phyloP scores from a whole-genome alignment of 2,113 vertebrate species.

The Tinamus guttatus region DNA sequence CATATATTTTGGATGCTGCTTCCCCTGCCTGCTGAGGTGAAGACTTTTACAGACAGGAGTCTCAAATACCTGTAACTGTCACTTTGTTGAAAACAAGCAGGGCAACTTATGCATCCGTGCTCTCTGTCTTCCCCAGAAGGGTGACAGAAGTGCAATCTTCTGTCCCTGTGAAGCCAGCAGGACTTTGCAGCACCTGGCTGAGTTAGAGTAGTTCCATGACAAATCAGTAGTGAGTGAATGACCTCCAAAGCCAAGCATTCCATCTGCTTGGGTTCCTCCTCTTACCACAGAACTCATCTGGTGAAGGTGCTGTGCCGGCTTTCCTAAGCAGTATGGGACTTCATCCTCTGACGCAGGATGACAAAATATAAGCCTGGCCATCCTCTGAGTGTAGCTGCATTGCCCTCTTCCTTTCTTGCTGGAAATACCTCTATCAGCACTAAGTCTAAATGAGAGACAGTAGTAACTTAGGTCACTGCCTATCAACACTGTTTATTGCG shows the following conservation, averaged over 20 bases:
- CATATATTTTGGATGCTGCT: accelerated
- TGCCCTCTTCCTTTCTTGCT: neutral
- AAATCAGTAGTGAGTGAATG: neutral
- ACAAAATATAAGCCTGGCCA: neutral
- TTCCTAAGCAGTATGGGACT: accelerated
- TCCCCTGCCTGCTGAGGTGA: neutral
- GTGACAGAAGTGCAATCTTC: no score
- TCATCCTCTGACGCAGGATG: neutral
- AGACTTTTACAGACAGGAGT: neutral
- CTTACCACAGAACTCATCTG: neutral
- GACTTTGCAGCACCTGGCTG: neutral
- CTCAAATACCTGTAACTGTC: neutral
- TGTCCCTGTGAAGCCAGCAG: neutral
- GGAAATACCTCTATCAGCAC: accelerated
- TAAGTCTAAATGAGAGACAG: neutral
- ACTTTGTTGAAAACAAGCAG: neutral
- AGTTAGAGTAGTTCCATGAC: neutral
- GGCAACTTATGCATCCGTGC: no score
- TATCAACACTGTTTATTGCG: neutral
- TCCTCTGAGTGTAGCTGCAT: accelerated
- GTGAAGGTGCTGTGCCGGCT: neutral
- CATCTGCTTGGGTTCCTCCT: neutral
- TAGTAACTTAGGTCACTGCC: accelerated
- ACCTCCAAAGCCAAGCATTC: neutral
- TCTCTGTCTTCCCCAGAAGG: neutral